Conservation (phyloP, 2,113 vertebrate species). For the Coptodon rendalli region DNA sequence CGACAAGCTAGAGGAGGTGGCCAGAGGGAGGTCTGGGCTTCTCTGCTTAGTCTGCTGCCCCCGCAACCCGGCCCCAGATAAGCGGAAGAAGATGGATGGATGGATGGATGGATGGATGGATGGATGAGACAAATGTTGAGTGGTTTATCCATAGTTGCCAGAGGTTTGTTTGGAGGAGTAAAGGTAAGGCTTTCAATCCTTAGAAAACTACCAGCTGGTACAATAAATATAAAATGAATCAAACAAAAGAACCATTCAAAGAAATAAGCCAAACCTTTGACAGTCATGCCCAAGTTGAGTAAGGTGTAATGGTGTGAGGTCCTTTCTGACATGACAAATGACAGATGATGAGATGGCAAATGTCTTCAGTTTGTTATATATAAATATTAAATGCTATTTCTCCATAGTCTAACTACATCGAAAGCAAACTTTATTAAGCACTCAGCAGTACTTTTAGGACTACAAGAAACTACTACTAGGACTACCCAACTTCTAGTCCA, state of each 20-base stretch:
- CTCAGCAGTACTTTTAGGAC: background rate
- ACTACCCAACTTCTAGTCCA: background rate
- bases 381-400: background rate
- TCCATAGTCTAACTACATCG: background rate
- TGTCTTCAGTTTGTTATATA: background rate
- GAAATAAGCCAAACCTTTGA: background rate
- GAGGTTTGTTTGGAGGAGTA: background rate
- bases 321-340: background rate
- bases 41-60: background rate
- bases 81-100: fast-evolving
- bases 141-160: background rate
- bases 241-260: background rate
- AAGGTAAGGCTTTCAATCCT: background rate
- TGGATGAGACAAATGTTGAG: background rate
- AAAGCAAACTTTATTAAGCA: background rate
- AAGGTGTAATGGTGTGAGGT: background rate
- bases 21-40: background rate
- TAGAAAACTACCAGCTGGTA: background rate
- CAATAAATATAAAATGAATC: background rate
- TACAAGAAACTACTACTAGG: background rate
- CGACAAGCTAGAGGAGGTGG: background rate
- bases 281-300: background rate
- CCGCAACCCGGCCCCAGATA: fast-evolving
- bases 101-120: background rate
- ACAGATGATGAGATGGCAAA: background rate